Evolutionary conservation across 2,888 invertebrate species (phyloP).

Genomic region (Rotaria macrura): DNA sequence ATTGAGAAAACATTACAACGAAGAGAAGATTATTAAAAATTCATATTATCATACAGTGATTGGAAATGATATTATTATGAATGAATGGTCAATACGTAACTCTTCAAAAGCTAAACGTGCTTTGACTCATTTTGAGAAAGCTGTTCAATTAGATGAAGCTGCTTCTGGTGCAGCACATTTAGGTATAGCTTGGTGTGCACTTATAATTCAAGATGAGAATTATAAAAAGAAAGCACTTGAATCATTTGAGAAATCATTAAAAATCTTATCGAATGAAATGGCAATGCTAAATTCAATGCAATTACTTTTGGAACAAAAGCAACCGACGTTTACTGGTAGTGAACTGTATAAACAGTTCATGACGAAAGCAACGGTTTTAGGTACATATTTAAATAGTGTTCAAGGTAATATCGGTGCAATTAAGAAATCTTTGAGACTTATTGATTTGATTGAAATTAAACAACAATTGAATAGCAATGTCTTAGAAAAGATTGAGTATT

Average conservation of each 20-base stretch:
- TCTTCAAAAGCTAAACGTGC: not conserved
- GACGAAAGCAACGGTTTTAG: slow-evolving; percentile 15
- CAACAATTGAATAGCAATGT: not conserved
- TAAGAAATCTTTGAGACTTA: slow-evolving; percentile 22
- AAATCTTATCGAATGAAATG: slow-evolving; percentile 20
- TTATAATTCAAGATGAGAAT: not conserved
- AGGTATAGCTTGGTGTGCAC: not conserved
- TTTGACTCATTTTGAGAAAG: not conserved
- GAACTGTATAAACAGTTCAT: slow-evolving; percentile 18
- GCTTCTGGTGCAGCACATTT: not conserved
- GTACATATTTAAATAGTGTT: slow-evolving; percentile 25
- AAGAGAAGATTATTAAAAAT: slow-evolving; percentile 23
- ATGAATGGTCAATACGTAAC: not conserved
- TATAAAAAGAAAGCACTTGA: not conserved
- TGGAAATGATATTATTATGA: slow-evolving; percentile 1
- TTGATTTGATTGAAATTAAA: not conserved
- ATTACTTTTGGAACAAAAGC: not conserved
- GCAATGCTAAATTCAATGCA: slow-evolving; percentile 18
- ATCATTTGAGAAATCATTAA: not conserved
- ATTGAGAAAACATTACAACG: not conserved
- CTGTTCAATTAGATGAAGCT: not conserved
- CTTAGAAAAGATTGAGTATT: not conserved
- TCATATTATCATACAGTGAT: slow-evolving; percentile 19
- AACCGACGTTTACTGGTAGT: slow-evolving; percentile 8
- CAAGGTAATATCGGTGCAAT: not conserved